These are phyloP conservation scores for Tholera decimalis DNA, from an alignment of 2,888 invertebrate species.

Conservation along the genomic window DNA sequence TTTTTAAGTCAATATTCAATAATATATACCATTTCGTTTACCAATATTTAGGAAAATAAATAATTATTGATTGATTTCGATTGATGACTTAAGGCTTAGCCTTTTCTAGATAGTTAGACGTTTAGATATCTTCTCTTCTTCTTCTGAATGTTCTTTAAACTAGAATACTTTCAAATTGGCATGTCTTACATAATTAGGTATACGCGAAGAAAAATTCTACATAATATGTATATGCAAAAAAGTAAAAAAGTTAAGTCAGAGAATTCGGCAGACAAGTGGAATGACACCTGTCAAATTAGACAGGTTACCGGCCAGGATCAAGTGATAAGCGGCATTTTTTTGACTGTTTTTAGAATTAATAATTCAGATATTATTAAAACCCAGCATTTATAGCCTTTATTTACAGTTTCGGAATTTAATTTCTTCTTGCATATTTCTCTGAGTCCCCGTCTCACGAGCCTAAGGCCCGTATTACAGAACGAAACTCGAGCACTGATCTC, in stretches of 20 bases:
- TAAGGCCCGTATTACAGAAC: too few relatives aligned
- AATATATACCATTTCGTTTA: too few relatives aligned
- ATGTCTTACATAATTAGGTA: constrained; percentile 4
- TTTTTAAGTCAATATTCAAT: neutral
- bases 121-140: too few relatives aligned
- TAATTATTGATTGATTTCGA: too few relatives aligned
- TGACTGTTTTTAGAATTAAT: neutral
- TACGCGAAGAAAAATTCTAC: constrained; percentile 2
- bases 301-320: constrained; percentile 29
- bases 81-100: too few relatives aligned
- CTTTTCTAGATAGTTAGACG: too few relatives aligned
- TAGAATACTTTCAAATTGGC: neutral
- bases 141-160: neutral
- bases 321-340: constrained; percentile 30
- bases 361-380: neutral
- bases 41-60: too few relatives aligned
- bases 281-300: constrained; percentile 80
- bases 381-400: neutral
- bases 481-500: too few relatives aligned
- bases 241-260: constrained; percentile 61
- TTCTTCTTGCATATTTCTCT: neutral
- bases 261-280: constrained; percentile 68
- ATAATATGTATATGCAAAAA: constrained; percentile 54
- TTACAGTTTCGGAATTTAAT: neutral
- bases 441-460: too few relatives aligned